Evolutionary conservation across 2,888 invertebrate species (phyloP).

Genomic region (Chromoteleia sp.): DNA sequence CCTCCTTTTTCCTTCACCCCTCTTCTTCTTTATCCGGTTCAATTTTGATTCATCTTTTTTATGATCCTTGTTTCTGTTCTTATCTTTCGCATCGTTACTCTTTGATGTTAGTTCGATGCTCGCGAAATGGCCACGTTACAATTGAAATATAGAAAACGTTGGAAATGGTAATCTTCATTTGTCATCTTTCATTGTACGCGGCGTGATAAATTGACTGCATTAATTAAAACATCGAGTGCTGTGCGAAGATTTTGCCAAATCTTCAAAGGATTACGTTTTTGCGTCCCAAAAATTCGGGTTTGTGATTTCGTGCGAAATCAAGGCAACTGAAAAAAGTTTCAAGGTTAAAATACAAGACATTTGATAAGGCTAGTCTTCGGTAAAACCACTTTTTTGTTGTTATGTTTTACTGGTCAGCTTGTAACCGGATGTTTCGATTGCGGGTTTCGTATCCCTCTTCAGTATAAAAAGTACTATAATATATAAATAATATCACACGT

Average conservation of each 20-base stretch:
- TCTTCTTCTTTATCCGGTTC: neutral
- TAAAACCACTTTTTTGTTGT: too few species aligned
- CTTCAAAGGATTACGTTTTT: slow-evolving; percentile 11
- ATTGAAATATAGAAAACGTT: slow-evolving; percentile 29
- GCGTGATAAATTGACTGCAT: slow-evolving; percentile 34
- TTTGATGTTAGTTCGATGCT: slow-evolving; percentile 35
- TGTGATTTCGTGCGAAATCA: neutral
- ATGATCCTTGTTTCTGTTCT: neutral
- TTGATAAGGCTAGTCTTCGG: too few species aligned
- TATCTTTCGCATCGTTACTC: slow-evolving; percentile 32
- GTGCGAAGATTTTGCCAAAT: slow-evolving; percentile 1
- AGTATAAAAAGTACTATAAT: too few species aligned
- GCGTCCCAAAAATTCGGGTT: neutral
- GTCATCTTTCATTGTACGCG: slow-evolving; percentile 35
- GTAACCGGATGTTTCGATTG: too few species aligned
- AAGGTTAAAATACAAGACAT: too few species aligned
- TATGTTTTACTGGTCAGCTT: too few species aligned
- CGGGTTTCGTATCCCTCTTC: too few species aligned
- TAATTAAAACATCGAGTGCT: slow-evolving; percentile 28
- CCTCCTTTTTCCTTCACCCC: neutral
- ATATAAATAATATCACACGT: too few species aligned
- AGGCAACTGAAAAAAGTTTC: neutral
- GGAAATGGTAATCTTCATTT: slow-evolving; percentile 46
- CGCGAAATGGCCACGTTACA: slow-evolving; percentile 15
- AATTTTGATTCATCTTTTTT: slow-evolving; percentile 23